phyloP scores from a whole-genome alignment of 2,113 vertebrate species.

The Podiceps cristatus region DNA sequence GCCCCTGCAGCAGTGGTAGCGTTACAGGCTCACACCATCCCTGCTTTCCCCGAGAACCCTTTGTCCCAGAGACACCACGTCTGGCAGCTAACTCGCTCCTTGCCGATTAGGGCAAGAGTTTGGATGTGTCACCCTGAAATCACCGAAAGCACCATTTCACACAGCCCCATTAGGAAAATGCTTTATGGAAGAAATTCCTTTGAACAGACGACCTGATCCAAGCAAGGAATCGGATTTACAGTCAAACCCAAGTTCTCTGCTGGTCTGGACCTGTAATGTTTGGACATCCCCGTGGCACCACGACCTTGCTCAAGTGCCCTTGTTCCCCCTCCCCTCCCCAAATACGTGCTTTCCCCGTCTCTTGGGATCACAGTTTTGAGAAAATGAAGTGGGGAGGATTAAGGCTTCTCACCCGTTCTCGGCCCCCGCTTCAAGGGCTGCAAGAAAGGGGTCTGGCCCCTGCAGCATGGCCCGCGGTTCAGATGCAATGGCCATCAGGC shows the following conservation, averaged over 20 bases:
- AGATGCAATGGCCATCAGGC: too few species aligned
- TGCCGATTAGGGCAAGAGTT: background rate
- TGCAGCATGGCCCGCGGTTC: accelerated
- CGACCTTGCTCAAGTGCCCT: background rate
- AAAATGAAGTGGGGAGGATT: background rate
- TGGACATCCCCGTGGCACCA: background rate
- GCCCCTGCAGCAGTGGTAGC: background rate
- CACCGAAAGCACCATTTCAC: background rate
- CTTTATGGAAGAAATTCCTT: background rate
- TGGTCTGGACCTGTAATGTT: background rate
- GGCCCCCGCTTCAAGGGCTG: background rate
- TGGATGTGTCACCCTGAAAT: background rate
- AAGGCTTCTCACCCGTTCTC: background rate
- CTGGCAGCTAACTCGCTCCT: background rate
- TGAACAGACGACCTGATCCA: background rate
- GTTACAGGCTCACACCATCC: background rate
- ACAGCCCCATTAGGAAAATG: background rate
- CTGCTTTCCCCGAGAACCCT: background rate
- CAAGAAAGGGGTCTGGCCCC: background rate
- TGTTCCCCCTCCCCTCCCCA: background rate
- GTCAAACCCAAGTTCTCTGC: background rate
- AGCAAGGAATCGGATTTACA: background rate
- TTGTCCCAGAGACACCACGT: background rate
- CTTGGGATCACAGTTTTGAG: background rate
- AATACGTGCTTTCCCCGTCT: accelerated